Conservation (phyloP, 92 coral and sea anemone species). For the Zoanthus solanderi region DNA sequence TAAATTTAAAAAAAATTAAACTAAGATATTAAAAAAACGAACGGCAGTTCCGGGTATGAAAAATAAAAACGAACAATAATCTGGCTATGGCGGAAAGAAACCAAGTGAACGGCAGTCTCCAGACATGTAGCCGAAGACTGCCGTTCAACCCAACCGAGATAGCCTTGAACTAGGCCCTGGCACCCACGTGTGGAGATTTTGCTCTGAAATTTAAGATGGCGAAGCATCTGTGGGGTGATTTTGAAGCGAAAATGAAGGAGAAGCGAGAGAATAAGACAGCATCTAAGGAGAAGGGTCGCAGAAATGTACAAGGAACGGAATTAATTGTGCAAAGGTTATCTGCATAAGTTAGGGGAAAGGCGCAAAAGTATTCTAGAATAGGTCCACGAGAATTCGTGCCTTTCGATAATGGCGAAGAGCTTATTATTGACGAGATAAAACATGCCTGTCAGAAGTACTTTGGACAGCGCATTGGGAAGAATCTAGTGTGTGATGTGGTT, state of each 20-base stretch:
- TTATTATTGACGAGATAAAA: constrained; percentile 43
- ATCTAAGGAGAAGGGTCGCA: not conserved
- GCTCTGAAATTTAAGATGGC: not conserved
- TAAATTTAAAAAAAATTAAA: not conserved
- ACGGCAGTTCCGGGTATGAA: not conserved
- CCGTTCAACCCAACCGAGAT: not conserved
- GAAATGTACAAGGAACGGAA: not conserved
- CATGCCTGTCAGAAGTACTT: constrained; percentile 57
- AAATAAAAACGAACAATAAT: not conserved
- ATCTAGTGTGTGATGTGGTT: constrained; percentile 51
- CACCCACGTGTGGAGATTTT: not conserved
- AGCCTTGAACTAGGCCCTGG: not conserved
- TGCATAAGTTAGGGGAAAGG: not conserved
- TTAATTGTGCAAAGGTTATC: not conserved
- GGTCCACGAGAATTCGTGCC: not conserved
- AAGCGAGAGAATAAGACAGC: not conserved
- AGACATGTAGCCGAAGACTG: not conserved
- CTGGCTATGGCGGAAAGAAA: too few species aligned
- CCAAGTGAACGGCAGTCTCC: not conserved
- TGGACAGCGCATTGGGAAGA: constrained; percentile 12
- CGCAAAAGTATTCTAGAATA: not conserved
- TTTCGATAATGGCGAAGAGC: constrained; percentile 20
- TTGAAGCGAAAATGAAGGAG: not conserved
- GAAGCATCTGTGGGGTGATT: not conserved
- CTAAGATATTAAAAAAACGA: not conserved